These are phyloP conservation scores for Parnassius smintheus DNA, from an alignment of 2,888 invertebrate species.

Conservation along the genomic window DNA sequence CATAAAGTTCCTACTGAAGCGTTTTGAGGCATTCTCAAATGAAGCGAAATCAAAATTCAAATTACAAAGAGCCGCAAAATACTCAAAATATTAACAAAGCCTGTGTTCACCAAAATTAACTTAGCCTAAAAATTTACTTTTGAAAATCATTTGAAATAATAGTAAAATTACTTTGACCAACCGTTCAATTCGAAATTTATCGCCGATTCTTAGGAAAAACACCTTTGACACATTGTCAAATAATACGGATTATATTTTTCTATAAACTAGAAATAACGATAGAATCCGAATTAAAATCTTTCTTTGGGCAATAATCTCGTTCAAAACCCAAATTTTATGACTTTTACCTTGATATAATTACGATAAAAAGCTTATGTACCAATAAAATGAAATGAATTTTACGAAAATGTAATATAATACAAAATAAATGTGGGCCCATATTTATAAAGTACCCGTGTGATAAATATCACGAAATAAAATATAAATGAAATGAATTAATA, in stretches of 20 bases:
- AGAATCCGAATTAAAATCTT: neutral
- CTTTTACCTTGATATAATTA: no score
- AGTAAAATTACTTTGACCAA: slow-evolving; percentile 1
- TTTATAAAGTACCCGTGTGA: no score
- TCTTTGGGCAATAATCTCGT: neutral
- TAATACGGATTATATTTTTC: neutral
- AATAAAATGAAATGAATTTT: no score
- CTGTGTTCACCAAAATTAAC: slow-evolving; percentile 42
- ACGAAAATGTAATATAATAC: no score
- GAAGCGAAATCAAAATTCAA: slow-evolving; percentile 58
- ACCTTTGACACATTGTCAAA: neutral
- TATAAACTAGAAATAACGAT: neutral
- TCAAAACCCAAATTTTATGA: neutral
- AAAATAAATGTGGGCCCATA: no score
- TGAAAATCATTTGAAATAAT: slow-evolving; percentile 34
- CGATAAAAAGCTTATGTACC: no score
- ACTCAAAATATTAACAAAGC: slow-evolving; percentile 65
- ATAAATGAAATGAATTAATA: no score
- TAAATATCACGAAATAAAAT: no score
- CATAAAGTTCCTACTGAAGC: neutral
- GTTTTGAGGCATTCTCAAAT: slow-evolving; percentile 41
- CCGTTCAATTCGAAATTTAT: neutral
- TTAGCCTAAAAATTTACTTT: slow-evolving; percentile 49
- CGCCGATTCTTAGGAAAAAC: neutral
- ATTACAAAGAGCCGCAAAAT: slow-evolving; percentile 59